Percentiles rank a stretch among this genome's conserved stretches.
These are phyloP conservation scores for Andrena trimmerana DNA, from an alignment of 2,888 invertebrate species.

Conservation along the genomic window DNA sequence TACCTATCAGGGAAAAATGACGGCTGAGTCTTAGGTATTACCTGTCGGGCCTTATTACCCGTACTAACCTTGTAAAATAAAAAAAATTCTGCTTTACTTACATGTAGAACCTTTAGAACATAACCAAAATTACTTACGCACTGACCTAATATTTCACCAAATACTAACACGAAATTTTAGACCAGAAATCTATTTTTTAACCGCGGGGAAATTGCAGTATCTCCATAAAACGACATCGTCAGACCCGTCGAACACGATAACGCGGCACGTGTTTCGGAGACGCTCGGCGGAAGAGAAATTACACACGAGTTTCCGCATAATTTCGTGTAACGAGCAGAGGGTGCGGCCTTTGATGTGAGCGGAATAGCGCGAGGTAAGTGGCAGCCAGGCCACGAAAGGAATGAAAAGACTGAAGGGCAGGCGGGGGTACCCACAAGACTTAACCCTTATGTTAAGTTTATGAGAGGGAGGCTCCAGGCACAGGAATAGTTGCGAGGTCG, in stretches of 20 bases:
- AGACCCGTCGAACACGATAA: not conserved
- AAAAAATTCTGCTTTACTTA: too few relatives aligned
- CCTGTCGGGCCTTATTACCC: too few relatives aligned
- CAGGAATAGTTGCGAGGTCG: slow-evolving; percentile 57
- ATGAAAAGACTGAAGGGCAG: slow-evolving; percentile 53
- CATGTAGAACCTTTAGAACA: too few relatives aligned
- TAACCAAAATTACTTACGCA: too few relatives aligned
- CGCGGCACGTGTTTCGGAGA: not conserved
- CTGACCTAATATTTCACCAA: too few relatives aligned
- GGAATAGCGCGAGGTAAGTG: slow-evolving; percentile 34
- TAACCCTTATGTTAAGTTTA: slow-evolving; percentile 78
- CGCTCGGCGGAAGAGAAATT: slow-evolving; percentile 16
- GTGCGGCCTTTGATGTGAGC: slow-evolving; percentile 63
- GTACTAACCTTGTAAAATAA: too few relatives aligned
- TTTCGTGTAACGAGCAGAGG: slow-evolving; percentile 56
- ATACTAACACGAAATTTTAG: too few relatives aligned
- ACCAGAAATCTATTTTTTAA: too few relatives aligned
- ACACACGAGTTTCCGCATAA: slow-evolving; percentile 33
- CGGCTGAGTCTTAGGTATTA: too few relatives aligned
- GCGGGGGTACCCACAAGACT: slow-evolving; percentile 61
- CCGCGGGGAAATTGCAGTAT: too few relatives aligned
- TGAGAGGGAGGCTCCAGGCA: slow-evolving; percentile 68
- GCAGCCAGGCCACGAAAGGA: slow-evolving; percentile 49
- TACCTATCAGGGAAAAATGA: too few relatives aligned
- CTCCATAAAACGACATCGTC: too few relatives aligned